Evolutionary conservation across 2,888 invertebrate genomes (phyloP), one percentile per base, ranked within the genome.

Genomic region (Meganola albula): DNA sequence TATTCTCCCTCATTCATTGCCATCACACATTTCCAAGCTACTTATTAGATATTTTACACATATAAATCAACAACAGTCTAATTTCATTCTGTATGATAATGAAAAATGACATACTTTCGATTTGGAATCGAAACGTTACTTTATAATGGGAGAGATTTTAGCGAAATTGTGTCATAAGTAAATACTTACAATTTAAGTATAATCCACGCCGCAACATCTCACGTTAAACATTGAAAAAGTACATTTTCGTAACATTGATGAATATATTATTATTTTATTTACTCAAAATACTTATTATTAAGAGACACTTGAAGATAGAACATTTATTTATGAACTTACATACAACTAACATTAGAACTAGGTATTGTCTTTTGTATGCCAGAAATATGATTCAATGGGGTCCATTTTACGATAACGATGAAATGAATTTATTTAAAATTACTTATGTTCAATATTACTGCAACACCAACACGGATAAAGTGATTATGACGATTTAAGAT

Each of bases 351-450:
- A 74, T 84, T 87, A 87, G 79, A 84, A 75, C 87, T 87, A 87
- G 84, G 86, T 87, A 87, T 87, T 87, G 87, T 87, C 87, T 85
- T 87, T 86, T 80, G 79, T 79, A 83, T 85, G 80, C 79, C 80
- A 75, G 78, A 83, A 71, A 74, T 62, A 68, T 75, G 74, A 76
- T 74, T 53, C 49, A 69, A 80, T 76, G 79, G 77, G 75, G 70
- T 74, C 72, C 58, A 56, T 60, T n/a, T 58, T 51, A 63, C 57
- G 54, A 69, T 58, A 56, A 63, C 53, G 58, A 65, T 59, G 58
- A 40, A 46, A 71, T 58, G 48, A 63, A 53, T 52, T 45, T 54
- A 54, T 53, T 47, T 51, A 54, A 59, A 58, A 63, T 58, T 57
- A 42, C 38, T 36, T 44, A 70, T 61, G 57, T 65, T 67, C 59